Conservation (phyloP, 1,140 invertebrate genomes). For the Drosophila repletoides region DNA sequence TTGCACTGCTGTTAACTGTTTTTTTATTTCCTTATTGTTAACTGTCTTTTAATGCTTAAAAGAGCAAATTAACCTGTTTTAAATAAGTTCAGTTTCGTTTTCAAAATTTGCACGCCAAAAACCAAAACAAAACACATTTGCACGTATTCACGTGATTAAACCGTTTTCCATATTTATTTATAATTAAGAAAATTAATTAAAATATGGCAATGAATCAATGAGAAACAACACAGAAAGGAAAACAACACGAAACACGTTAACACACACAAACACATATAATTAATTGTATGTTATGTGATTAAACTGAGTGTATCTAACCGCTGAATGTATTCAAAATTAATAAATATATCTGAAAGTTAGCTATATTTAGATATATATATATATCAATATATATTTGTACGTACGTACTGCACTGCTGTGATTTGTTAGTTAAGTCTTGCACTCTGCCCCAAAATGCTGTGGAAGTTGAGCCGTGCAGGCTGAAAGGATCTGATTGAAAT, state of each 20-base stretch:
- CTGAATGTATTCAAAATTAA: conserved; percentile 35
- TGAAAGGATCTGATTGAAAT: background rate
- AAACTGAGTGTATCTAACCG: conserved; percentile 34
- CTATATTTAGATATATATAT: conserved; percentile 32
- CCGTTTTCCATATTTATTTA: conserved; percentile 1
- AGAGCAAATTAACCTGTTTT: background rate
- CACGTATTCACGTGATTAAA: conserved; percentile 21
- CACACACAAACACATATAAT: background rate
- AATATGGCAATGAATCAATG: conserved; percentile 10
- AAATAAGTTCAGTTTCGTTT: background rate
- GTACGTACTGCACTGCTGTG: conserved; percentile 23
- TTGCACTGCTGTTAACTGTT: no score
- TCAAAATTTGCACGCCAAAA: conserved; percentile 29
- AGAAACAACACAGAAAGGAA: conserved; percentile 1
- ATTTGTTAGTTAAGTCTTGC: conserved; percentile 13
- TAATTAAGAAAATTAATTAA: conserved; percentile 8
- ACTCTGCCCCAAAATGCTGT: conserved; percentile 1
- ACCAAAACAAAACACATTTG: conserved; percentile 7
- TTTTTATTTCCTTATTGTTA: no score
- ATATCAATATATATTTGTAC: conserved; percentile 10
- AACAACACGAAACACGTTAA: conserved; percentile 2
- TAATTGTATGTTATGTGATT: conserved; percentile 11
- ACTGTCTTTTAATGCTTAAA: no score
- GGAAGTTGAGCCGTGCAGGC: conserved; percentile 3
- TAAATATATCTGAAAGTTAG: conserved; percentile 20